Base-by-base conservation (phyloP, 2,797 vertebrate species). In the Peromyscus melanophrys region DNA sequence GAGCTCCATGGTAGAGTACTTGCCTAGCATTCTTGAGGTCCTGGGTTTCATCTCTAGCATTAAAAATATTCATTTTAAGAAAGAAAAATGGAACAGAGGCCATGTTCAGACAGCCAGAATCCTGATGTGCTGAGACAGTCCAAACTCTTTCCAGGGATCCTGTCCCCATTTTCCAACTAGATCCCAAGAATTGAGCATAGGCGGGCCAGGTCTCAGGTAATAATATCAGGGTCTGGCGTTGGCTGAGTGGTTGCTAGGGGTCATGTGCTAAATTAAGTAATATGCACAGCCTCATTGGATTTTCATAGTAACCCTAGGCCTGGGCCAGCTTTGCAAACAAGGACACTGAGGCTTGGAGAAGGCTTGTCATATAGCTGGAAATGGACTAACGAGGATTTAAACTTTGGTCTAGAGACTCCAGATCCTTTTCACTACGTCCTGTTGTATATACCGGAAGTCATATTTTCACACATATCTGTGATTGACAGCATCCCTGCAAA, bases 191-290 rank as follows among this genome's bases (percentile, higher is more conserved):
- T 27, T 27, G 5, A 55, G 31, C 27, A n/a, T 7, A 90, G 57
- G 23, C 75, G 89, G 55, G 5, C 12, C 19, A 52, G 77, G 63
- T 27, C 59, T 73, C 63, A 89, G 83, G 67, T 67, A 77, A 40
- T 75, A 40, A 91, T 23, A 49, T 71, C 40, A 43, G 76, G 4
- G 73, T 16, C 37, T 85, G 14, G 19, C 19, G 55, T 29, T 95
- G 52, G 67, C 80, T 77, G 46, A 82, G 73, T n/a, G 52, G 81
- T 88, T 90, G 71, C 73, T 93, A 81, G 46, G 65, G 76, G n/a
- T 37, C 37, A 81, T 25, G 34, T n/a, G 80, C 23, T 69, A 82
- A 61, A 67, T 92, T 57, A 80, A 69, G 63, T 21, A 67, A 67
- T 1, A 29, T 31, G 8, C 8, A 67, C 13, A 31, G 31, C 57